Evolutionary conservation across 1,140 invertebrate species (phyloP).

Genomic region (Sarcophaga peregrina): DNA sequence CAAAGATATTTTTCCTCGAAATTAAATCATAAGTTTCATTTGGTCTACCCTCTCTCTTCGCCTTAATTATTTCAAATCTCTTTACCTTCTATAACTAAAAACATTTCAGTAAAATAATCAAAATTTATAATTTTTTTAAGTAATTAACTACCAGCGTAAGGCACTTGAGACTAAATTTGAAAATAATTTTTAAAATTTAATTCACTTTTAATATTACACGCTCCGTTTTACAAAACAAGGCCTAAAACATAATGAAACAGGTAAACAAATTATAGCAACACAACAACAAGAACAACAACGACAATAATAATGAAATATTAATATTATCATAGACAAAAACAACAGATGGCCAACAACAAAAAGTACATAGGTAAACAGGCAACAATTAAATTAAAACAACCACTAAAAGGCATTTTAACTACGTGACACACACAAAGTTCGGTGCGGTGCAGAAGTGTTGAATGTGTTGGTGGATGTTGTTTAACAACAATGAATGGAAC

Average conservation of each 20-base stretch:
- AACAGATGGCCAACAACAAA: neutral
- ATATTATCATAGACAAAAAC: neutral
- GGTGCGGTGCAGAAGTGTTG: no score
- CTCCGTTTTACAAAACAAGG: neutral
- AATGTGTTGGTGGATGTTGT: conserved; percentile 32
- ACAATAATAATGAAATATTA: neutral
- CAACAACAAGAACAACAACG: neutral
- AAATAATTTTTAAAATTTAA: no score
- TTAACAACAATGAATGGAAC: conserved; percentile 11
- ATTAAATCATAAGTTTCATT: no score
- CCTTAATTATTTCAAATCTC: no score
- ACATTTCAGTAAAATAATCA: no score
- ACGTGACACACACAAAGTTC: conserved; percentile 6
- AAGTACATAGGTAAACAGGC: neutral
- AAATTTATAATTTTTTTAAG: no score
- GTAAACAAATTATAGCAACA: neutral
- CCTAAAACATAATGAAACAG: neutral
- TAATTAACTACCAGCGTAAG: no score
- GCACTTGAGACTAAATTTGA: no score
- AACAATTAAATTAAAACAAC: conserved; percentile 42
- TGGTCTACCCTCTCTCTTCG: no score
- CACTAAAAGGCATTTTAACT: conserved; percentile 39
- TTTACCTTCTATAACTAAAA: no score
- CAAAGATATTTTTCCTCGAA: no score
- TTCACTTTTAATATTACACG: neutral